Evolutionary conservation across 2,888 invertebrate genomes (phyloP).

Genomic region (Temnothorax unifasciatus): DNA sequence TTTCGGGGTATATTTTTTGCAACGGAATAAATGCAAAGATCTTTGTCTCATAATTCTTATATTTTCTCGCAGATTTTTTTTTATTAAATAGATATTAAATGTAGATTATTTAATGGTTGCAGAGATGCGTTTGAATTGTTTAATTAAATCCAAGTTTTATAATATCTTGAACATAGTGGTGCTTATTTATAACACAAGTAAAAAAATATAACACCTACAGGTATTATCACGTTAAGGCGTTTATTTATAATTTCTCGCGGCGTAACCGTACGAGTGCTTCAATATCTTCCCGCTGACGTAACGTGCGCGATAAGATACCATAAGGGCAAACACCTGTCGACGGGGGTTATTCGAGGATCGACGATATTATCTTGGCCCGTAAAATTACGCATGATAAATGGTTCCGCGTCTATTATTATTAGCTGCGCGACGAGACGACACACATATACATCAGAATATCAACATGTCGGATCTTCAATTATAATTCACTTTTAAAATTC

Average conservation of each 20-base stretch:
- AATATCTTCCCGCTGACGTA: conserved; percentile 12
- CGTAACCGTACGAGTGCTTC: not conserved
- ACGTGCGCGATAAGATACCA: not conserved
- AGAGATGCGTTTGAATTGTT: not conserved
- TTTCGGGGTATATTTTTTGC: not conserved
- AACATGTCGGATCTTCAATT: conserved; percentile 12
- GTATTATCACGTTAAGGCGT: not conserved
- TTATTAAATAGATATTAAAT: not conserved
- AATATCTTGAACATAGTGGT: not conserved
- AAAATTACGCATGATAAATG: conserved; percentile 21
- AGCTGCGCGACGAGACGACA: not conserved
- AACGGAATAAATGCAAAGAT: not conserved
- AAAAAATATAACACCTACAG: not conserved
- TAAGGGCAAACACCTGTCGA: conserved; percentile 27
- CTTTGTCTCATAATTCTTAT: not conserved
- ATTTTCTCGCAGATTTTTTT: not conserved
- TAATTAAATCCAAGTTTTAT: conserved; percentile 4
- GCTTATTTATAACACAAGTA: conserved; percentile 3
- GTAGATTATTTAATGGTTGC: not conserved
- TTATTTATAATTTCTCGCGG: conserved; percentile 18
- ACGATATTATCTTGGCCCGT: not conserved
- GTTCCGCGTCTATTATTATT: conserved; percentile 26
- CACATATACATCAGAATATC: not conserved
- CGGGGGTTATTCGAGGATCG: not conserved
- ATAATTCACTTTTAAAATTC: conserved; percentile 14